Evolutionary conservation across 2,797 vertebrate species (phyloP).

Genomic region (Xenopus petersii): DNA sequence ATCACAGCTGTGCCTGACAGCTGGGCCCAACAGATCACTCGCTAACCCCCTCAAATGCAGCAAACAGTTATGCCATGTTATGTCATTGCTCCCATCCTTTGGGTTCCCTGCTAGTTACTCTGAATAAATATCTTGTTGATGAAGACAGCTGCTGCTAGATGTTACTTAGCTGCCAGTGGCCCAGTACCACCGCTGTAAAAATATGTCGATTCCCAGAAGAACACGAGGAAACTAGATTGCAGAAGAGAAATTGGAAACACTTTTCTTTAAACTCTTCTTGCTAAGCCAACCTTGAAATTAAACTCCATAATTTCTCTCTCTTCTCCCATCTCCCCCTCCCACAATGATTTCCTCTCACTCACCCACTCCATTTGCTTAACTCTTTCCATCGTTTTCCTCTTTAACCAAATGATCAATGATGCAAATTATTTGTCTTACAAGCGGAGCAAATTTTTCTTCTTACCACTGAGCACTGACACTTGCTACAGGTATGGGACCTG

Average conservation of each 20-base stretch:
- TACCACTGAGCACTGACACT: too few relatives aligned
- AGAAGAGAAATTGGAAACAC: slow-evolving; percentile 22
- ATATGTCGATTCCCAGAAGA: slow-evolving; percentile 14
- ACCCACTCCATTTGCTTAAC: slow-evolving; percentile 21
- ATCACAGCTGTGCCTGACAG: slow-evolving; percentile 1
- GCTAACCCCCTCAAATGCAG: slow-evolving; percentile 7
- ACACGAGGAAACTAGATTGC: slow-evolving; percentile 10
- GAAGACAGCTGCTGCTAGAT: slow-evolving; percentile 22
- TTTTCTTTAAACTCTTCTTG: slow-evolving; percentile 25
- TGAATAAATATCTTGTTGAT: slow-evolving; percentile 9
- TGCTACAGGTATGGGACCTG: too few relatives aligned
- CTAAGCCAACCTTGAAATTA: slow-evolving; percentile 42
- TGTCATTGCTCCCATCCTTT: not conserved
- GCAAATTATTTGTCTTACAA: too few relatives aligned
- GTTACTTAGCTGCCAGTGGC: slow-evolving; percentile 2
- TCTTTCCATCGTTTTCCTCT: not conserved
- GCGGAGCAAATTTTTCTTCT: too few relatives aligned
- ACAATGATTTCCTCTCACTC: slow-evolving; percentile 8
- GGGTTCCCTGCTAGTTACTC: slow-evolving; percentile 2
- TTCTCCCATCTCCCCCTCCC: slow-evolving; percentile 14
- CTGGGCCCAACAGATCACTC: not conserved
- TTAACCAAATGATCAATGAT: not conserved
- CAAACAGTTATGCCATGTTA: slow-evolving; percentile 17
- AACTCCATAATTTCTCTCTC: slow-evolving; percentile 27
- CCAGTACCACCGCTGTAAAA: slow-evolving; percentile 3